A percentile compares a stretch with the other conserved stretches of the same genome.
These are phyloP conservation scores for Pyrgilauda ruficollis DNA, from an alignment of 2,113 vertebrate genomes.

Conservation along the genomic window DNA sequence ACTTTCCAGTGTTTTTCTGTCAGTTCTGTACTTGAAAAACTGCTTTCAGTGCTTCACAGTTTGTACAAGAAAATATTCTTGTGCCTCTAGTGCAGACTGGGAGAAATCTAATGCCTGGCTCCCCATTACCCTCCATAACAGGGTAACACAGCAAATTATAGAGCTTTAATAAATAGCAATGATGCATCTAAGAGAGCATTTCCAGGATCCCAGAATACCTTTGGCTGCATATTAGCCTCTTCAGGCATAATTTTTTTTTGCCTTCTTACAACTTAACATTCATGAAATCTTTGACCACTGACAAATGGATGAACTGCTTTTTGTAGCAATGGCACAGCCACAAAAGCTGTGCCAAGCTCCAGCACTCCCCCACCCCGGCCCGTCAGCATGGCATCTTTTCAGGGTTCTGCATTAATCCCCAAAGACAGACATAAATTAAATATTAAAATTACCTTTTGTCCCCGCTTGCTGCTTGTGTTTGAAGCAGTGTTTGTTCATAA, in stretches of 20 bases:
- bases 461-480: neutral
- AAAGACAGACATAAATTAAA: constrained; percentile 57
- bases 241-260: constrained; percentile 61
- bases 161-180: constrained; percentile 72
- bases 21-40: constrained; percentile 62
- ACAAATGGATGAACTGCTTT: constrained; percentile 47
- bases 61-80: constrained; percentile 65
- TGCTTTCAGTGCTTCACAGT: constrained; percentile 49
- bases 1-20: constrained; percentile 36
- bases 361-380: neutral
- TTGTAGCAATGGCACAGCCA: neutral
- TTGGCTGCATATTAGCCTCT: constrained; percentile 57
- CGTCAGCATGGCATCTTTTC: constrained; percentile 47
- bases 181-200: constrained; percentile 58
- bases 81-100: constrained; percentile 33
- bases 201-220: constrained; percentile 72
- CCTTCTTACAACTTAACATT: constrained; percentile 62
- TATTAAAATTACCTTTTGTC: constrained; percentile 70
- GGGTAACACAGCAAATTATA: constrained; percentile 64
- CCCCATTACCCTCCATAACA: constrained; percentile 66
- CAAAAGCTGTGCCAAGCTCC: neutral
- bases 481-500: neutral
- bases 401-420: constrained; percentile 55
- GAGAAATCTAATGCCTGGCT: constrained; percentile 68
- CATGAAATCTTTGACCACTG: constrained; percentile 42